phyloP scores from a whole-genome alignment of 2,797 vertebrate genomes.

The Lycodopsis pacificus region DNA sequence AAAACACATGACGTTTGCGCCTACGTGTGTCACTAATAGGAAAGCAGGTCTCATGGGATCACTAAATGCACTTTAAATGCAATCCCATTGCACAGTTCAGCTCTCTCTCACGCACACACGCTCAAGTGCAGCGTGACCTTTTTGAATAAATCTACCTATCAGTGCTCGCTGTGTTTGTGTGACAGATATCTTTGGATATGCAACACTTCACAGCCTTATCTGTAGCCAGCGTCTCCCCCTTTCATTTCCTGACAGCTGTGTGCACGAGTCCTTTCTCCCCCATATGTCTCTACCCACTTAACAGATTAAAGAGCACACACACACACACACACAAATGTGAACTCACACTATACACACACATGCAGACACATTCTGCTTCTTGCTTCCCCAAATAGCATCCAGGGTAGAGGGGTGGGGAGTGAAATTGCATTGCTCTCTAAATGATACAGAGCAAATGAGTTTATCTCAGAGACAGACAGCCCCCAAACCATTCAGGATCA shows the following conservation, averaged over 20 bases:
- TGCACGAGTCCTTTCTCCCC: constrained; percentile 39
- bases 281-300: constrained; percentile 72
- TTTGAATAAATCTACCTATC: constrained; percentile 63
- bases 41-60: constrained; percentile 45
- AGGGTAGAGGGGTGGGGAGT: constrained; percentile 14
- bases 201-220: constrained; percentile 70
- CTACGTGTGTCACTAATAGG: constrained; percentile 10
- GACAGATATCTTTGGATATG: constrained; percentile 67
- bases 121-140: constrained; percentile 64
- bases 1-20: not conserved
- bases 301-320: constrained; percentile 66
- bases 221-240: constrained; percentile 58
- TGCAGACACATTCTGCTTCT: constrained; percentile 36
- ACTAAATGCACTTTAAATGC: constrained; percentile 31
- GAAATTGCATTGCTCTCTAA: constrained; percentile 69
- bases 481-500: constrained; percentile 70
- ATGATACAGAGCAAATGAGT: constrained; percentile 79
- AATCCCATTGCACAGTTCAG: constrained; percentile 28
- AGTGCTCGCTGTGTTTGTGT: constrained; percentile 57
- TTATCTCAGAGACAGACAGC: constrained; percentile 72
- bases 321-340: constrained; percentile 5
- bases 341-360: not conserved
- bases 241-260: constrained; percentile 67
- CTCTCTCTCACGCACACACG: constrained; percentile 29
- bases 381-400: constrained; percentile 54